Evolutionary conservation across 2,888 invertebrate genomes (phyloP).

Genomic region (Conomelus anceps): DNA sequence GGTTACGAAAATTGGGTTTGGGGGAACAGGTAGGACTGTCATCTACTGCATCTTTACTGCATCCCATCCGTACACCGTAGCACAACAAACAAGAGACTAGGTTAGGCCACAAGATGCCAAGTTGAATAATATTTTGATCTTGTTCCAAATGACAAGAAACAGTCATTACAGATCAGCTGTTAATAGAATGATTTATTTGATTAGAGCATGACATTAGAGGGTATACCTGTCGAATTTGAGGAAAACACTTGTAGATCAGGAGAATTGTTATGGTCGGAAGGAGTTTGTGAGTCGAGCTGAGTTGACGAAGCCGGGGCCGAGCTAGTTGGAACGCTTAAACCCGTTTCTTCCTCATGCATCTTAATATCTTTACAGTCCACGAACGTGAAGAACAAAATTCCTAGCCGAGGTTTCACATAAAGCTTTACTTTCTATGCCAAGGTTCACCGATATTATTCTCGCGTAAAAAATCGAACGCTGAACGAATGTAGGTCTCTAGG

Average conservation of each 20-base stretch:
- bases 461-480: constrained; percentile 54
- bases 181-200: not conserved
- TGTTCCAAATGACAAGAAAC: not conserved
- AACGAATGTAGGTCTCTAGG: constrained; percentile 80
- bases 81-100: constrained; percentile 11
- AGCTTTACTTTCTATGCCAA: constrained; percentile 45
- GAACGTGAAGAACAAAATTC: constrained; percentile 40
- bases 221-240: constrained; percentile 53
- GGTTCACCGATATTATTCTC: constrained; percentile 39
- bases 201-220: constrained; percentile 9
- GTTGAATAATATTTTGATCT: not conserved
- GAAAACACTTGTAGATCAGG: constrained; percentile 57
- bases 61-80: not conserved
- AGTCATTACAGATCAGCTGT: not conserved
- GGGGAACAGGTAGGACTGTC: constrained; percentile 4
- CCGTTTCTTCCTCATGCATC: constrained; percentile 65
- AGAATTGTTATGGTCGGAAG: constrained; percentile 47
- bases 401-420: constrained; percentile 43
- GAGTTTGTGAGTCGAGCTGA: constrained; percentile 44
- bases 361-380: constrained; percentile 33
- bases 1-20: not conserved
- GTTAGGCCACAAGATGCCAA: constrained; percentile 1
- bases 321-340: constrained; percentile 57
- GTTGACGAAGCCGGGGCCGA: constrained; percentile 57
- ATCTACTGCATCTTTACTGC: not conserved